Percentiles rank a stretch among this genome's conserved stretches.
Conservation (phyloP, 2,113 vertebrate species). For the Lophotis ruficrista region DNA sequence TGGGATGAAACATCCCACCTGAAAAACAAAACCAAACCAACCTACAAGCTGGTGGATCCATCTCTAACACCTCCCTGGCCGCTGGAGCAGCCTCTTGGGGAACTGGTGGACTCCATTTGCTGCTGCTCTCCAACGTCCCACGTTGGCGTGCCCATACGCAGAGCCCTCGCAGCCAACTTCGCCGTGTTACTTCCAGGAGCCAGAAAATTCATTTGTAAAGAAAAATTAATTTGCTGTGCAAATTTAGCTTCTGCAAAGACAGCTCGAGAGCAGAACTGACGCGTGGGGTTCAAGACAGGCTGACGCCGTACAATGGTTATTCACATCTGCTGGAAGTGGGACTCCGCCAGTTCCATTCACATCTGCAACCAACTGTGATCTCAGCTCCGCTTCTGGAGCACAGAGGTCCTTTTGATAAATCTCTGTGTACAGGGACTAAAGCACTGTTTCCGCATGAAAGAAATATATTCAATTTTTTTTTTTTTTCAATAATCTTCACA, state of each 20-base stretch:
- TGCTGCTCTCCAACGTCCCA: neutral
- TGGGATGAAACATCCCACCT: neutral
- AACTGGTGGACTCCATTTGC: neutral
- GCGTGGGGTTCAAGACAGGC: neutral
- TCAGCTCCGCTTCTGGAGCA: slow-evolving; percentile 28
- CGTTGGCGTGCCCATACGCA: accelerated
- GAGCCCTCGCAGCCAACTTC: neutral
- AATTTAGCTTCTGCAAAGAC: neutral
- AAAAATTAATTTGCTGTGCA: neutral
- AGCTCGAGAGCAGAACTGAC: neutral
- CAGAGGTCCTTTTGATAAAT: slow-evolving; percentile 57
- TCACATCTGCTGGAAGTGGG: neutral
- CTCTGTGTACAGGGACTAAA: neutral
- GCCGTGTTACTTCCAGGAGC: neutral
- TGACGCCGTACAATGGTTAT: neutral
- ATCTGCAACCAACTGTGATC: slow-evolving; percentile 32
- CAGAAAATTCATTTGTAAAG: neutral
- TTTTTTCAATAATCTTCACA: neutral
- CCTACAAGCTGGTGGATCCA: neutral
- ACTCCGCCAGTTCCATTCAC: neutral
- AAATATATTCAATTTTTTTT: neutral
- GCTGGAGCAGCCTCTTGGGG: neutral
- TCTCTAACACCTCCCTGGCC: neutral
- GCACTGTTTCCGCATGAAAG: slow-evolving; percentile 6
- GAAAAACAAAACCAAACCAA: neutral